These are phyloP conservation scores for Trichechus manatus DNA, from an alignment of 2,113 vertebrate species.

Conservation along the genomic window DNA sequence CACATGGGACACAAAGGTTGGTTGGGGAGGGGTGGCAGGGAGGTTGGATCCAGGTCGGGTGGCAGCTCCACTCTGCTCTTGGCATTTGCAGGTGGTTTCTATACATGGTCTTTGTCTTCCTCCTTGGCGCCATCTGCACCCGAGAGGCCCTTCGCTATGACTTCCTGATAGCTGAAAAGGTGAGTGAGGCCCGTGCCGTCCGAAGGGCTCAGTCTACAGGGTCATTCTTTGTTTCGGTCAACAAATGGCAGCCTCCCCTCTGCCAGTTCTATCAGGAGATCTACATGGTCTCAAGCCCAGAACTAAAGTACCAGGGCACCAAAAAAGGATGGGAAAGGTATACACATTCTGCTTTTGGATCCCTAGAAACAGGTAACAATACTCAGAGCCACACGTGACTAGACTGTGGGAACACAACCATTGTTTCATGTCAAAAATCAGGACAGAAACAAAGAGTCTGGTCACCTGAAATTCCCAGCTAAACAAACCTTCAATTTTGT, in stretches of 20 bases:
- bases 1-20: not conserved
- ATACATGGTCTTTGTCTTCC: constrained; percentile 96
- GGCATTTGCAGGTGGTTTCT: constrained; percentile 96
- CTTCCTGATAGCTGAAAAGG: constrained; percentile 99
- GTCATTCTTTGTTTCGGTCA: not conserved
- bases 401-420: not conserved
- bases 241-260: not conserved
- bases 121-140: constrained; percentile 96
- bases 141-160: constrained; percentile 95
- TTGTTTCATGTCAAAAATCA: not conserved
- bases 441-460: not conserved
- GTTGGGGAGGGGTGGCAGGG: not conserved
- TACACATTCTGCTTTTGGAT: not conserved
- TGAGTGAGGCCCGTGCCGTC: constrained; percentile 75
- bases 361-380: not conserved
- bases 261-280: not conserved
- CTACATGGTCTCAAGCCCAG: accelerated
- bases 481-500: constrained; percentile 61
- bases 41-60: not conserved
- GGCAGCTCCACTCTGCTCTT: not conserved
- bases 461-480: constrained; percentile 51
- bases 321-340: not conserved
- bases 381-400: not conserved
- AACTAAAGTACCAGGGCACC: too few relatives aligned
- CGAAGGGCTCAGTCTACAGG: not conserved